phyloP scores from a whole-genome alignment of 2,797 vertebrate species.

The Aselliscus stoliczkanus region DNA sequence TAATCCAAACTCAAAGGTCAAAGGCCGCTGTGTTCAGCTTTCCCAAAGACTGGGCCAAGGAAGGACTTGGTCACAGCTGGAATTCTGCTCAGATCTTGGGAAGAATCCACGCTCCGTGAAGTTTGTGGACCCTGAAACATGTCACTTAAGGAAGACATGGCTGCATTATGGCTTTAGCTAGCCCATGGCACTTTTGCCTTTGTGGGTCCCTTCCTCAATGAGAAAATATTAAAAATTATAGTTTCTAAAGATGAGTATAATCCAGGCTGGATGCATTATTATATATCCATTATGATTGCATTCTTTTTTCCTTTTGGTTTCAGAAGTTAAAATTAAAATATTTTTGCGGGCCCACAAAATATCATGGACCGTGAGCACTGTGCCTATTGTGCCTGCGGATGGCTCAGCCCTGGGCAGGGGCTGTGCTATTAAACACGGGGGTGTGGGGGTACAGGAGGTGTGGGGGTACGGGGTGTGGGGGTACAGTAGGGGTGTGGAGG shows the following conservation, averaged over 20 bases:
- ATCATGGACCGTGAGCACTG: background rate
- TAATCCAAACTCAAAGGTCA: background rate
- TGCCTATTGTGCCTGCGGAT: background rate
- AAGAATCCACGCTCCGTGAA: background rate
- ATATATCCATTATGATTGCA: background rate
- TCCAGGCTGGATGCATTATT: background rate
- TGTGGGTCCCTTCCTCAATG: background rate
- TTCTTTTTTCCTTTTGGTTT: background rate
- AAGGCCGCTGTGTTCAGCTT: background rate
- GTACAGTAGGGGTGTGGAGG: no score
- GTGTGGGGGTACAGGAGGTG: no score
- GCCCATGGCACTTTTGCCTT: background rate
- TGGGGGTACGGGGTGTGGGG: no score
- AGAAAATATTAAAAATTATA: background rate
- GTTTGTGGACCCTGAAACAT: background rate
- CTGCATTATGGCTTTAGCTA: background rate
- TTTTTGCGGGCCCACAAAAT: background rate
- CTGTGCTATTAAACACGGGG: background rate
- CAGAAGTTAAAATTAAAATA: background rate
- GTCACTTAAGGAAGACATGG: background rate
- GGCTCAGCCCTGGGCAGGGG: background rate
- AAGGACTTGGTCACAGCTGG: background rate
- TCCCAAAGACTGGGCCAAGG: background rate
- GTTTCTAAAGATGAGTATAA: background rate
- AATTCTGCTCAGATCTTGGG: background rate